These are phyloP conservation scores for Styela clava DNA, from an alignment of 23 tunicate species.

Conservation along the genomic window DNA sequence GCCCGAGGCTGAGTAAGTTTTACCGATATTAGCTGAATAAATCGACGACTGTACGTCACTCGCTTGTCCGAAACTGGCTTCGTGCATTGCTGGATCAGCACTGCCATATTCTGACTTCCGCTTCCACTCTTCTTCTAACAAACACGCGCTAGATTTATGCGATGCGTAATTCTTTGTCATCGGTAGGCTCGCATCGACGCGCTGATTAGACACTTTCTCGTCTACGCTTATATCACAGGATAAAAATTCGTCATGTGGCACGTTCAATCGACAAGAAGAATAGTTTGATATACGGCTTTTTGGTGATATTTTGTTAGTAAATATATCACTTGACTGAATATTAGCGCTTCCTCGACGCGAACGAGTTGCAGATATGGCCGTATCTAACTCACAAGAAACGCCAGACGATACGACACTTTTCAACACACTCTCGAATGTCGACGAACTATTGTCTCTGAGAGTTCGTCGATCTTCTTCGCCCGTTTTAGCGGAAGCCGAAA, in stretches of 20 bases:
- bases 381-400: slow-evolving; percentile 13
- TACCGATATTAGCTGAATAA: not conserved
- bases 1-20: not conserved
- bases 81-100: slow-evolving; percentile 24
- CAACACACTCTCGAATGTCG: not conserved
- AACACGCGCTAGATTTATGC: slow-evolving; percentile 27
- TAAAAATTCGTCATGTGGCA: not conserved
- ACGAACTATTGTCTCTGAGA: not conserved
- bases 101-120: slow-evolving; percentile 36
- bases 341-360: slow-evolving; percentile 9
- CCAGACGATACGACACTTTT: not conserved
- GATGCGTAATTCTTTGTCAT: slow-evolving; percentile 35
- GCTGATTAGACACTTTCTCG: slow-evolving; percentile 2
- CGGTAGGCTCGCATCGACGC: slow-evolving; percentile 17
- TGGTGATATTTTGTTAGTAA: not conserved
- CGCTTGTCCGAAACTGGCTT: slow-evolving; percentile 24
- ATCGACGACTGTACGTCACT: not conserved
- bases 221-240: not conserved
- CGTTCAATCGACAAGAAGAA: slow-evolving; percentile 5
- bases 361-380: slow-evolving; percentile 20
- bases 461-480: not conserved
- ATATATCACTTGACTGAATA: not conserved
- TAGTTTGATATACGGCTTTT: not conserved
- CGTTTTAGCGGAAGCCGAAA: not conserved
- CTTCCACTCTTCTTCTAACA: slow-evolving; percentile 31